These are phyloP conservation scores for Drosophila pseudotakahashii DNA, from an alignment of 2,888 invertebrate genomes.

Conservation along the genomic window DNA sequence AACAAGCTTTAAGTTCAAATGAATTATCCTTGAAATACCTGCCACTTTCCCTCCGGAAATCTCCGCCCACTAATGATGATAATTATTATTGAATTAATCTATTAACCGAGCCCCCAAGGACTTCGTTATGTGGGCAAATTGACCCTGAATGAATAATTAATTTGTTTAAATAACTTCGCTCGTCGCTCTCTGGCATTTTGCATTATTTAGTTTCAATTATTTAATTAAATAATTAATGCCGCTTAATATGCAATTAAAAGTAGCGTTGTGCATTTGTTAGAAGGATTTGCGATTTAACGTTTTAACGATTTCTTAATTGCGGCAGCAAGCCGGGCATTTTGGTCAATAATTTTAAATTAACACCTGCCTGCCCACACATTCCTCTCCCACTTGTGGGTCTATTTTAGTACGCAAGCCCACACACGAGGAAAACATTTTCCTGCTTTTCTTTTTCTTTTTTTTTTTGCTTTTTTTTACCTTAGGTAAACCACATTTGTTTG, in stretches of 20 bases:
- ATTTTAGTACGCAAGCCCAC: constrained; percentile 23
- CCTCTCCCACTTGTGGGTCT: constrained; percentile 12
- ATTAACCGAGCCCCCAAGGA: constrained; percentile 1
- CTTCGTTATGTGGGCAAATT: neutral
- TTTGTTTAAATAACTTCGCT: constrained; percentile 11
- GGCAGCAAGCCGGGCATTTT: constrained; percentile 37
- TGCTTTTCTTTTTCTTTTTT: constrained; percentile 8
- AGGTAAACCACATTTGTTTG: constrained; percentile 53
- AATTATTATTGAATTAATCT: constrained; percentile 10
- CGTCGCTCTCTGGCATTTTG: constrained; percentile 13
- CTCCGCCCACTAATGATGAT: neutral
- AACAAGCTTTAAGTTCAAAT: no score
- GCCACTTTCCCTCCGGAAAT: neutral
- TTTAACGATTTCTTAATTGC: constrained; percentile 36
- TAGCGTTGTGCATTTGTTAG: constrained; percentile 25
- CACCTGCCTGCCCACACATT: constrained; percentile 41
- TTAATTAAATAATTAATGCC: constrained; percentile 53
- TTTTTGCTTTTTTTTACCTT: neutral
- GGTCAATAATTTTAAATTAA: constrained; percentile 72
- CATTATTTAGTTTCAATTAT: constrained; percentile 59
- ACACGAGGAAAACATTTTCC: constrained; percentile 46
- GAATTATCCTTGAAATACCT: neutral
- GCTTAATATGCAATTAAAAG: constrained; percentile 52
- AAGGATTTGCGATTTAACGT: constrained; percentile 2
- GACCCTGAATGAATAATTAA: constrained; percentile 8